phyloP scores from a whole-genome alignment of 1,140 invertebrate genomes.

The fruit fly (Drosophila melanogaster) region DNA sequence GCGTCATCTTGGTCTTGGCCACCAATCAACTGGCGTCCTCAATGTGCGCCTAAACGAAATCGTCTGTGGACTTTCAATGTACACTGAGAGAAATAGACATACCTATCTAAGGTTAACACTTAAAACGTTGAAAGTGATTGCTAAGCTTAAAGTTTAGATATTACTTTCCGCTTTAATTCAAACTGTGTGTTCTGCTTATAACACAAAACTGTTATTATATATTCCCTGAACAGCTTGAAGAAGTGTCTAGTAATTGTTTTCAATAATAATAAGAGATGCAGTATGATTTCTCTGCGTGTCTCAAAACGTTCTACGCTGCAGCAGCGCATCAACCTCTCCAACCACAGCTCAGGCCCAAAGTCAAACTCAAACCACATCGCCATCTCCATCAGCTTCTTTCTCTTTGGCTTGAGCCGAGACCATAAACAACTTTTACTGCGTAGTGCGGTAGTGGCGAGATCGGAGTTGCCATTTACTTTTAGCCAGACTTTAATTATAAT shows the following conservation, averaged over 20 bases:
- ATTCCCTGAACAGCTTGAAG: too few relatives aligned
- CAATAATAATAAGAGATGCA: too few relatives aligned
- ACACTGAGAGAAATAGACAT: not conserved
- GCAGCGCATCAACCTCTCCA: constrained; percentile 36
- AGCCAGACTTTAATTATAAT: constrained; percentile 76
- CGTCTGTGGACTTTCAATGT: constrained; percentile 74
- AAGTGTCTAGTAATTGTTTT: too few relatives aligned
- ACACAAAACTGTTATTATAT: too few relatives aligned
- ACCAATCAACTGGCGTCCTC: constrained; percentile 55
- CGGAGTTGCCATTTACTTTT: constrained; percentile 60
- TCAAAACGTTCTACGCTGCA: constrained; percentile 69
- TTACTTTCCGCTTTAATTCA: not conserved
- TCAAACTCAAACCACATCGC: constrained; percentile 8
- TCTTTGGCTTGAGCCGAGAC: constrained; percentile 49
- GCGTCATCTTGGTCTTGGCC: constrained; percentile 38
- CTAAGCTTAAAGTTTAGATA: not conserved
- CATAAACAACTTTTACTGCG: constrained; percentile 83
- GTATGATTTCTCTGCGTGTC: constrained; percentile 6
- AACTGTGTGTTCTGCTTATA: too few relatives aligned
- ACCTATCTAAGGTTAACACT: too few relatives aligned
- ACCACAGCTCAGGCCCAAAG: constrained; percentile 14
- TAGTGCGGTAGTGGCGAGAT: constrained; percentile 67
- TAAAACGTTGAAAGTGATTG: not conserved
- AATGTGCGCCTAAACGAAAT: constrained; percentile 70
- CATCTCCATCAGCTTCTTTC: constrained; percentile 49